Evolutionary conservation across 2,888 invertebrate genomes (phyloP).

Genomic region (Frankliniella fusca): DNA sequence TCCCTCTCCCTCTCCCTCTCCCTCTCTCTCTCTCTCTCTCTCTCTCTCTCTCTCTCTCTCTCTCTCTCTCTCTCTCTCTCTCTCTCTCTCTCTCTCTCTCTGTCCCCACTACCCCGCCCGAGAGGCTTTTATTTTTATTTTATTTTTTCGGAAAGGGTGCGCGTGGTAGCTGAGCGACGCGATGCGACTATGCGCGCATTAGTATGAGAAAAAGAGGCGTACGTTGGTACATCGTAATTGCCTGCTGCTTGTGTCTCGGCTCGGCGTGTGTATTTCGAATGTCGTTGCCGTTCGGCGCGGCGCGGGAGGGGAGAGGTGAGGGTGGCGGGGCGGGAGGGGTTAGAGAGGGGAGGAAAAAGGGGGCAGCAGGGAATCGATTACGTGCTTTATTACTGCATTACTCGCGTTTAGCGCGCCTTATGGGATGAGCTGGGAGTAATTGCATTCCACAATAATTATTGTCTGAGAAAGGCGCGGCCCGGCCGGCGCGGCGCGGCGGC

Average conservation of each 20-base stretch:
- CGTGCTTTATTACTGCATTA: conserved; percentile 18
- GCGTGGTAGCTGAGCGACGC: background rate
- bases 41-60: too few relatives aligned
- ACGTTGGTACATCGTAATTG: background rate
- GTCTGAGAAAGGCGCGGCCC: conserved; percentile 1
- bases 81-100: background rate
- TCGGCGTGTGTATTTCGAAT: too few relatives aligned
- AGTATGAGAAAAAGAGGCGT: background rate
- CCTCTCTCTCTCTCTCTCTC: too few relatives aligned
- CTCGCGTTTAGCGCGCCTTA: background rate
- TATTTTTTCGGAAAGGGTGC: background rate
- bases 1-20: background rate
- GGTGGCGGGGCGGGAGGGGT: background rate
- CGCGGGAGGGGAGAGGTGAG: too few relatives aligned
- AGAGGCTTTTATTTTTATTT: background rate
- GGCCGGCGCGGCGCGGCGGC: background rate
- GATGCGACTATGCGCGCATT: background rate
- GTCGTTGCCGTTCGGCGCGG: too few relatives aligned
- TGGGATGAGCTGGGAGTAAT: background rate
- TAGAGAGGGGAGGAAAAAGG: too few relatives aligned
- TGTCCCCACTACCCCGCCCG: background rate
- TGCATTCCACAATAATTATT: conserved; percentile 17
- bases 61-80: background rate
- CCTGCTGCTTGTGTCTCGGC: background rate
- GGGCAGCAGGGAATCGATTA: background rate